A percentile compares a stretch with the other conserved stretches of the same genome.
phyloP scores from a whole-genome alignment of 2,797 vertebrate genomes.

The Sciurus vulgaris region DNA sequence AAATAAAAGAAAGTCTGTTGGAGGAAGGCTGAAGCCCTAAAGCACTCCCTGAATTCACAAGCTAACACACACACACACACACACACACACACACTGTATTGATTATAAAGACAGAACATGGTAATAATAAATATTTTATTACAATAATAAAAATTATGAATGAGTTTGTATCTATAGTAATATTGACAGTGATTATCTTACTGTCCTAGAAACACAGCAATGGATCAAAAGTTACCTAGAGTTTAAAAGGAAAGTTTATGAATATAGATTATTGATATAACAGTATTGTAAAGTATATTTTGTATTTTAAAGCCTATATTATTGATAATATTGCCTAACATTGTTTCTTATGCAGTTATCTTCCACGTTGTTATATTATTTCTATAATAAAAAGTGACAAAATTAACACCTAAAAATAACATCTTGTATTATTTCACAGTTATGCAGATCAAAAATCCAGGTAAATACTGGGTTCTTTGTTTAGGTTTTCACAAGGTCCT shows the following conservation, averaged over 20 bases:
- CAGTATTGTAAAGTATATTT: background rate
- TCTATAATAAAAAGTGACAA: background rate
- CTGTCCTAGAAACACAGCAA: background rate
- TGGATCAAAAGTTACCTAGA: background rate
- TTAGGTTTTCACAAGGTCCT: background rate
- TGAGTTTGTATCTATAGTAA: background rate
- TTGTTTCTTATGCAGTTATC: background rate
- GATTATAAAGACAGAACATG: background rate
- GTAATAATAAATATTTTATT: background rate
- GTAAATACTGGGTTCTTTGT: background rate
- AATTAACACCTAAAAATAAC: background rate
- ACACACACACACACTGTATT: background rate
- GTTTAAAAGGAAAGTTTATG: background rate
- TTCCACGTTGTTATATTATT: background rate
- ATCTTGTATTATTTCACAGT: background rate
- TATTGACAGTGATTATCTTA: background rate
- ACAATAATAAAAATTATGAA: background rate
- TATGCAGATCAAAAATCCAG: background rate
- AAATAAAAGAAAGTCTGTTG: background rate
- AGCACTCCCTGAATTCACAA: background rate
- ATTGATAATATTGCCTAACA: background rate
- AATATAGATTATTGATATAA: background rate
- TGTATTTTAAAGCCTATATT: background rate
- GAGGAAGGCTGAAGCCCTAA: background rate
- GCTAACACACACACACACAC: background rate